Evolutionary conservation across 2,888 invertebrate species (phyloP).

Genomic region (Lithophane semibrunnea): DNA sequence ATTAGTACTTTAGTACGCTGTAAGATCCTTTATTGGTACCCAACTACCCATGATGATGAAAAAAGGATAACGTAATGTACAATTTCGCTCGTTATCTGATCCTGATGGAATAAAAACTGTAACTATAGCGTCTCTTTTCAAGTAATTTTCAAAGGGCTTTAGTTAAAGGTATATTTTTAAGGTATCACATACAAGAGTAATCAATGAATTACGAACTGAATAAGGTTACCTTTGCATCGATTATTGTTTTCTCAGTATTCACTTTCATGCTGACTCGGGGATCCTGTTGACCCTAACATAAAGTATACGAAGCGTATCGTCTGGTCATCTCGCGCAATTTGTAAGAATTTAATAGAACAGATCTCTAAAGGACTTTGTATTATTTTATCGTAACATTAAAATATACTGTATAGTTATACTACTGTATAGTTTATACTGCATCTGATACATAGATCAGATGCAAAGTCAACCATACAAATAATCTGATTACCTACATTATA

Average conservation of each 20-base stretch:
- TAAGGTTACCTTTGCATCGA: conserved; percentile 19
- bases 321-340: conserved; percentile 45
- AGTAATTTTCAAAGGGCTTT: conserved; percentile 8
- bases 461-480: neutral
- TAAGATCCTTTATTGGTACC: neutral
- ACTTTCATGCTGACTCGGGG: conserved; percentile 54
- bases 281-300: conserved; percentile 37
- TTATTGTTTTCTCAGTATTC: conserved; percentile 19
- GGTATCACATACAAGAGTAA: conserved; percentile 28
- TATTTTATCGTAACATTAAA: neutral
- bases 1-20: conserved; percentile 7
- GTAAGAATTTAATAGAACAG: conserved; percentile 33
- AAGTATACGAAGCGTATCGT: conserved; percentile 26
- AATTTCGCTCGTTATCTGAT: conserved; percentile 33
- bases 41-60: neutral
- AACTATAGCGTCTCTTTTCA: neutral
- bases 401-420: neutral
- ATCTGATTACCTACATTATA: neutral
- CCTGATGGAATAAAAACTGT: conserved; percentile 15
- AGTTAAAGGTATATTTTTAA: conserved; percentile 14
- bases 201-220: conserved; percentile 33
- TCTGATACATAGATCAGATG: neutral
- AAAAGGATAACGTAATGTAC: neutral
- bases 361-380: conserved; percentile 10
- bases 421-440: too few species aligned